These are phyloP conservation scores for Philopedon plagiatum DNA, from an alignment of 2,888 invertebrate genomes.

Conservation along the genomic window DNA sequence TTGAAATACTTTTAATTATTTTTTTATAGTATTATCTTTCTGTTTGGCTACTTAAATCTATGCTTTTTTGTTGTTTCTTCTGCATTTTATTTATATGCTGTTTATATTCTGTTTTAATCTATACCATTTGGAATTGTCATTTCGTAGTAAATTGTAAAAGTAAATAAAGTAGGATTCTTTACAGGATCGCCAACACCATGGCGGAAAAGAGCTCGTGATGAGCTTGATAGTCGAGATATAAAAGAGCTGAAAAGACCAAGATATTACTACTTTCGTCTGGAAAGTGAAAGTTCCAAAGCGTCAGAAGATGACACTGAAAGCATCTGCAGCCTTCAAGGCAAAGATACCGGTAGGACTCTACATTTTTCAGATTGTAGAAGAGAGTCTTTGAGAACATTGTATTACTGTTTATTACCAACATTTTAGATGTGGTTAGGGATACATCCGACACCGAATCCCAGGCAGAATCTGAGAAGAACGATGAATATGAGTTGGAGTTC, in stretches of 20 bases:
- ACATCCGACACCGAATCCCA: constrained; percentile 65
- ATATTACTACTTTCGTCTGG: constrained; percentile 63
- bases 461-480: constrained; percentile 51
- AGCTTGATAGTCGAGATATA: constrained; percentile 34
- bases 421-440: constrained; percentile 66
- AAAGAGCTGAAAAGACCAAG: constrained; percentile 55
- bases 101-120: neutral
- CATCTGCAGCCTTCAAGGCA: constrained; percentile 75
- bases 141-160: too few species aligned
- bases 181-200: constrained; percentile 55
- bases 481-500: constrained; percentile 60
- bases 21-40: too few species aligned
- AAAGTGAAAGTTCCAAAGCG: constrained; percentile 67
- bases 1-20: too few species aligned
- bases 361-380: neutral
- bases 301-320: constrained; percentile 71
- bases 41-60: too few species aligned
- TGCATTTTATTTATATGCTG: neutral
- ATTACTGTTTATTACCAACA: constrained; percentile 40
- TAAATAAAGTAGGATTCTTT: too few species aligned
- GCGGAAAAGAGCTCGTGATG: constrained; percentile 54
- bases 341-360: constrained; percentile 75
- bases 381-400: neutral
- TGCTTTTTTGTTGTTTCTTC: too few species aligned
- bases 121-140: too few species aligned